Percentiles rank a stretch among this genome's conserved stretches.
phyloP scores from a whole-genome alignment of 2,888 invertebrate genomes.

The Pseudococcus viburni region DNA sequence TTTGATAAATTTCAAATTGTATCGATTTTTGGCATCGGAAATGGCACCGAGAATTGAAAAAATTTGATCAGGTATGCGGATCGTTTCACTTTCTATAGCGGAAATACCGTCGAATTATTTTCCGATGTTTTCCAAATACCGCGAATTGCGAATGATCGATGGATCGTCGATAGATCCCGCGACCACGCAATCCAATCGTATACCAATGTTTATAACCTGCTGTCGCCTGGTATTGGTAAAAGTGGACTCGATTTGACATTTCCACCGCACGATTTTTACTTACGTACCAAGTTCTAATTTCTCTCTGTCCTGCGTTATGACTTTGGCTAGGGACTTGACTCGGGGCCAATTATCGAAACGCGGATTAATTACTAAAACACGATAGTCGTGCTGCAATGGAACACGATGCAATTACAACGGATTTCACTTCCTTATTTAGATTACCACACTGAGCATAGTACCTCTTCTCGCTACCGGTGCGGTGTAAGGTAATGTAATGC shows the following conservation, averaged over 20 bases:
- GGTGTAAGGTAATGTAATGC: neutral
- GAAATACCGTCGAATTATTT: neutral
- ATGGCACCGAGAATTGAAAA: neutral
- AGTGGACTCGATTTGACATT: slow-evolving; percentile 10
- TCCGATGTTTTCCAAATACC: slow-evolving; percentile 3
- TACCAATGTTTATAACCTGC: neutral
- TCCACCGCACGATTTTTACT: neutral
- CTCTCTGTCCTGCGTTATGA: neutral
- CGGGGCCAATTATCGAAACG: slow-evolving; percentile 18
- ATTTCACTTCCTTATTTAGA: slow-evolving; percentile 43
- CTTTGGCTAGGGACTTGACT: neutral
- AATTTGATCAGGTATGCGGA: neutral
- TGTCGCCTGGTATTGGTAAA: neutral
- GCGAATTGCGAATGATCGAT: neutral
- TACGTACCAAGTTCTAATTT: slow-evolving; percentile 6
- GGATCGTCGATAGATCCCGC: neutral
- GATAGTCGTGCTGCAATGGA: slow-evolving; percentile 36
- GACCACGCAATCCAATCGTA: neutral
- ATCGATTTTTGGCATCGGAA: neutral
- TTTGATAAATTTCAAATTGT: neutral
- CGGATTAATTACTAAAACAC: slow-evolving; percentile 19
- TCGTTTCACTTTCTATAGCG: neutral
- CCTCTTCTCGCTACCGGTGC: slow-evolving; percentile 10
- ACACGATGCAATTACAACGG: slow-evolving; percentile 28
- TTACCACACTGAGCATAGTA: neutral